Conservation (phyloP, 35 echinoderm and acorn worm genomes). For the Hemicentrotus pulcherrimus region DNA sequence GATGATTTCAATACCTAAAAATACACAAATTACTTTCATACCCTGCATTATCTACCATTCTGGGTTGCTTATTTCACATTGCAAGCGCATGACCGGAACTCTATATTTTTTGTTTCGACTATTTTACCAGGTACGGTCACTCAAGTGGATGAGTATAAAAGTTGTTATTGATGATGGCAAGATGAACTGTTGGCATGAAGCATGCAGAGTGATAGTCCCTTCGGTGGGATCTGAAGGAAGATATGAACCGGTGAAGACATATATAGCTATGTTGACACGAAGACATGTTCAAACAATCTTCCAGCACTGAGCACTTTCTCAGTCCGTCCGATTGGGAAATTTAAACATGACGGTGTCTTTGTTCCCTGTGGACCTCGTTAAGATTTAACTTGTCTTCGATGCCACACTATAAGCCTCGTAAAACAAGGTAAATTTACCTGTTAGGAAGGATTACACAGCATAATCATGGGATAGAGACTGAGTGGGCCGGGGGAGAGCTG, state of each 20-base stretch:
- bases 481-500: neutral
- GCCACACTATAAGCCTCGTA: neutral
- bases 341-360: neutral
- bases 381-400: neutral
- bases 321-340: neutral
- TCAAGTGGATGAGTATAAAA: neutral
- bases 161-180: neutral
- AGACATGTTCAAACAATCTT: neutral
- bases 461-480: neutral
- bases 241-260: neutral
- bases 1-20: no score
- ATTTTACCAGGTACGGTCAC: neutral
- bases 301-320: neutral
- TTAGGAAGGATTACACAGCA: neutral
- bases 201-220: neutral
- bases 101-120: neutral
- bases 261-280: neutral
- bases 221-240: neutral
- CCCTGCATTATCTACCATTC: no score
- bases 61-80: no score
- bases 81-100: neutral
- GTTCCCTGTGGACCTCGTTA: neutral
- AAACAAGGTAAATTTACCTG: slow-evolving; percentile 2
- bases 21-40: no score
- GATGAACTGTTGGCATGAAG: neutral